Evolutionary conservation across 2,113 vertebrate species (phyloP).

Genomic region (Mola mola): DNA sequence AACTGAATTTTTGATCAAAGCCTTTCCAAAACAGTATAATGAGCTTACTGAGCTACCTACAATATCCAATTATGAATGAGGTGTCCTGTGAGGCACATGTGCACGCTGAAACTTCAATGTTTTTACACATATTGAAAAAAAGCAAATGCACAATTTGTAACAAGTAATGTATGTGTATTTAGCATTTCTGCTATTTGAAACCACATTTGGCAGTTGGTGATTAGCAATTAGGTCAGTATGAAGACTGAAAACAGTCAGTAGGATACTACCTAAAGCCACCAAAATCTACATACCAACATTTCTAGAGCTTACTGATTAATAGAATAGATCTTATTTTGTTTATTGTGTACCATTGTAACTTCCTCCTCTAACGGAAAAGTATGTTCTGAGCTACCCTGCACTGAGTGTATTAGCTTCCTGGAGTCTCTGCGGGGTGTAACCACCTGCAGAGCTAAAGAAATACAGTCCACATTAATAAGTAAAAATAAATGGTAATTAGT

Average conservation of each 20-base stretch:
- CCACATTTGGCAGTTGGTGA: background rate
- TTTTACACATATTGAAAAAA: too few species aligned
- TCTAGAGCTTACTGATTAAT: background rate
- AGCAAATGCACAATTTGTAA: too few species aligned
- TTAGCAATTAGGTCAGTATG: background rate
- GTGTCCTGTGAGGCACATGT: too few species aligned
- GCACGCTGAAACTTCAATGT: too few species aligned
- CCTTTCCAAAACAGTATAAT: slow-evolving; percentile 20
- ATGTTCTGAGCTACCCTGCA: background rate
- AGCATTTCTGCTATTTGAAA: too few species aligned
- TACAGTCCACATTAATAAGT: too few species aligned
- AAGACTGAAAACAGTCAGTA: background rate
- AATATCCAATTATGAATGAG: background rate
- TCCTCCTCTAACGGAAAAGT: too few species aligned
- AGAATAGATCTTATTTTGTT: background rate
- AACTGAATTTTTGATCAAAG: slow-evolving; percentile 14
- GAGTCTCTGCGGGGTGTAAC: slow-evolving; percentile 3
- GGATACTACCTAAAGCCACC: background rate
- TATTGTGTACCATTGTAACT: background rate
- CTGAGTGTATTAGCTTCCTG: background rate
- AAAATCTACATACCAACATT: background rate
- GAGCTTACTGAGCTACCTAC: slow-evolving; percentile 16
- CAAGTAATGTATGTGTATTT: too few species aligned
- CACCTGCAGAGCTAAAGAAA: background rate
- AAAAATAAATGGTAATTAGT: background rate